Conservation (phyloP, 1,140 invertebrate species). For the Caenorhabditis briggsae region DNA sequence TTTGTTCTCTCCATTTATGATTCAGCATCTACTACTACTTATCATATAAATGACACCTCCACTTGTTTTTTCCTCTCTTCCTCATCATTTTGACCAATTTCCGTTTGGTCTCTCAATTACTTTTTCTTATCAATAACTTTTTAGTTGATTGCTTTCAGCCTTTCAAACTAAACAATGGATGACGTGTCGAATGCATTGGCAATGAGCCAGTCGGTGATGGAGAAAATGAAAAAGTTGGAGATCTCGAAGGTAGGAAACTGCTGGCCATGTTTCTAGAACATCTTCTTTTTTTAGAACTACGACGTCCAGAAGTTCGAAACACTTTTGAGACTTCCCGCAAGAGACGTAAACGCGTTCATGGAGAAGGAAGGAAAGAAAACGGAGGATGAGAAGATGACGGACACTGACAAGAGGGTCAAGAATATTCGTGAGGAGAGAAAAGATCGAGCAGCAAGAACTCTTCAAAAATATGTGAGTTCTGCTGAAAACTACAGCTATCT, state of each 20-base stretch:
- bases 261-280: too few relatives aligned
- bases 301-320: slow-evolving; percentile 41
- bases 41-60: not conserved
- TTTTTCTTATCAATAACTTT: not conserved
- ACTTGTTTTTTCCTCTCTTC: not conserved
- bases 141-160: slow-evolving; percentile 14
- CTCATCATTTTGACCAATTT: not conserved
- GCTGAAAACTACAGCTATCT: not conserved
- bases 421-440: slow-evolving; percentile 1
- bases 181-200: slow-evolving; percentile 49
- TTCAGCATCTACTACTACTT: not conserved
- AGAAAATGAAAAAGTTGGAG: slow-evolving; percentile 40
- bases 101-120: not conserved
- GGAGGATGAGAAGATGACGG: slow-evolving; percentile 33
- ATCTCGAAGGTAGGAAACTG: slow-evolving; percentile 27
- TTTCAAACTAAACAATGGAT: slow-evolving; percentile 14
- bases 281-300: slow-evolving; percentile 36
- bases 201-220: slow-evolving; percentile 26
- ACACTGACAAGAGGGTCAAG: slow-evolving; percentile 5
- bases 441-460: slow-evolving; percentile 36
- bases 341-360: slow-evolving; percentile 42
- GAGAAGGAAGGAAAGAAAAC: slow-evolving; percentile 37
- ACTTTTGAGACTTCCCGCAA: slow-evolving; percentile 20
- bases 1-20: not conserved
- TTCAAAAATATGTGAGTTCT: slow-evolving; percentile 37